Conservation (phyloP, 1,140 invertebrate genomes). For the Monomorium pharaonis region DNA sequence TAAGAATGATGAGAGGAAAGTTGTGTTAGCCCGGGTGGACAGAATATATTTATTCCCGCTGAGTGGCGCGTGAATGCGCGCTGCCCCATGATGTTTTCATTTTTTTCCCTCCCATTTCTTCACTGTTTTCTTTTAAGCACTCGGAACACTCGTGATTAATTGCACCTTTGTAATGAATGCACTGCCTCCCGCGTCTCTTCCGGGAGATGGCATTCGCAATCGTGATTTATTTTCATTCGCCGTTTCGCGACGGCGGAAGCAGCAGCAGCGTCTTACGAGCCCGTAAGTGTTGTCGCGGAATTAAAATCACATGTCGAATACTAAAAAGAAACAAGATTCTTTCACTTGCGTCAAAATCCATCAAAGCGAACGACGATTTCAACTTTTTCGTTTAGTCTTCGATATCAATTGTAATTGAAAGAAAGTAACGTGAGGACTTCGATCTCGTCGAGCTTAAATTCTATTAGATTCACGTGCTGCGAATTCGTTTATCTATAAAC, state of each 20-base stretch:
- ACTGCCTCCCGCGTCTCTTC: slow-evolving; percentile 25
- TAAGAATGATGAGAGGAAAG: slow-evolving; percentile 56
- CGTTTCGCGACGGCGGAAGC: not conserved
- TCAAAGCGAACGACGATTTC: not conserved
- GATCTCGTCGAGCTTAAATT: not conserved
- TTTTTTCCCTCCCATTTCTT: not conserved
- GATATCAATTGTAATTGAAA: not conserved
- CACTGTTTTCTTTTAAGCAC: not conserved
- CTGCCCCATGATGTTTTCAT: slow-evolving; percentile 30
- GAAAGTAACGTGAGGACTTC: not conserved
- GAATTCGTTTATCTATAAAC: not conserved
- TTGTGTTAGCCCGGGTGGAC: slow-evolving; percentile 36
- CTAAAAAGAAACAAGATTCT: not conserved
- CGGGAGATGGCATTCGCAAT: slow-evolving; percentile 39
- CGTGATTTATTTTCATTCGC: slow-evolving; percentile 1
- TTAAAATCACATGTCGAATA: not conserved
- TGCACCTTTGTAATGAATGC: slow-evolving; percentile 37
- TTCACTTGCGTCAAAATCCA: not conserved
- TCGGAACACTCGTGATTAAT: slow-evolving; percentile 50
- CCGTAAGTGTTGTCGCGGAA: not conserved
- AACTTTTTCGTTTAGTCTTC: not conserved
- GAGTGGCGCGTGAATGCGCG: slow-evolving; percentile 43
- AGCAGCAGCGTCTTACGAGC: not conserved
- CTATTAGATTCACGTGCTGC: not conserved
- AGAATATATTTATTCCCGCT: slow-evolving; percentile 58